Base-by-base conservation (phyloP, 1,140 invertebrate species). In the Anadara kagoshimensis region DNA sequence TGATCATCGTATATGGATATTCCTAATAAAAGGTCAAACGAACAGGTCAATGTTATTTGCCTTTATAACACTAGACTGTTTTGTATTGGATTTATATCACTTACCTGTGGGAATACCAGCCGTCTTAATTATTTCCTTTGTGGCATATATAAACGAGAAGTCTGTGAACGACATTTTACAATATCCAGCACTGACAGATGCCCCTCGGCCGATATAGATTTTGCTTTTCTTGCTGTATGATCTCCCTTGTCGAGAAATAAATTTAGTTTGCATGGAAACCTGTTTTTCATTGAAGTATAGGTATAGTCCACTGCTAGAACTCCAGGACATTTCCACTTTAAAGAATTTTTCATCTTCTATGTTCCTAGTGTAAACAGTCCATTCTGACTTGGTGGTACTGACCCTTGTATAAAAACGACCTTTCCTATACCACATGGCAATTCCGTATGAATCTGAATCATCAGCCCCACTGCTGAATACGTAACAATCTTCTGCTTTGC, bases 241-340 rank as follows among this genome's bases (percentile, higher is more conserved):
- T 36, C 29, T 36, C 7, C 7, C 7, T 36, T 36, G 29, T 36
- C 29, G 29, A 36, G 29, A 36, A 36, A 36, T 36, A 36, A 36
- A 36, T 36, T 36, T 36, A 56, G 18, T 51, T 24, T n/a, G 36
- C 56, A 22, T 14, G 29, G 29, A 2, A 36, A 36, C 29, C 29
- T 36, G 29, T 36, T 36, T 49, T 47, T 59, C 45, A 24, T 75
- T 61, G 36, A 69, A 64, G 29, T 63, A 68, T 8, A 75, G 51
- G 5, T 59, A 20, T 20, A 75, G 56, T n/a, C 73, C 73, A 57
- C 43, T 44, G 56, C 79, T 73, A 12, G 47, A 45, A 72, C 80
- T 82, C 83, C 83, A 84, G 0, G 83, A 81, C 59, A 84, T 67
- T 45, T 74, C 65, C 44, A 78, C 53, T 12, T 72, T 45, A 54